phyloP scores from a whole-genome alignment of 2,797 vertebrate species.

The Halcyon smyrnensis region DNA sequence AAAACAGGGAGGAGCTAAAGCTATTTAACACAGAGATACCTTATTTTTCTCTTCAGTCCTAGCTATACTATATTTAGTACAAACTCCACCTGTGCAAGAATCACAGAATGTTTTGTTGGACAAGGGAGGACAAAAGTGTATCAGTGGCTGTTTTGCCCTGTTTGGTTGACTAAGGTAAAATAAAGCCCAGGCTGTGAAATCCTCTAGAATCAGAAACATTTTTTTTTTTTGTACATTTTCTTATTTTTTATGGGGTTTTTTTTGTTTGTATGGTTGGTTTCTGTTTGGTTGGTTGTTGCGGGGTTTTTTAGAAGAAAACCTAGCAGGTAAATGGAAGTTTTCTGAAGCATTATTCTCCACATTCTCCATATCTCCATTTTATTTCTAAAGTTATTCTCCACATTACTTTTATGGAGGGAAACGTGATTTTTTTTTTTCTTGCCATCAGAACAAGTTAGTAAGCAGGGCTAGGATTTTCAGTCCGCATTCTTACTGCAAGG shows the following conservation, averaged over 20 bases:
- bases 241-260: background rate
- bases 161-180: background rate
- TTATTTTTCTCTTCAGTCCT: background rate
- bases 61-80: background rate
- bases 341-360: background rate
- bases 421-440: background rate
- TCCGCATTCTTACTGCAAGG: background rate
- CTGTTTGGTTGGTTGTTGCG: background rate
- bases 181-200: background rate
- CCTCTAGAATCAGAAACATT: background rate
- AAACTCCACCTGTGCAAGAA: background rate
- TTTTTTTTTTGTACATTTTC: background rate
- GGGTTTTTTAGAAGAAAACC: background rate
- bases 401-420: background rate
- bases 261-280: background rate
- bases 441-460: background rate
- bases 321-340: background rate
- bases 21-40: background rate
- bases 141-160: rapidly evolving
- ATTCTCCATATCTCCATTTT: no score
- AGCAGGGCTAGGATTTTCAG: background rate
- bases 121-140: background rate
- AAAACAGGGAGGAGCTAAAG: background rate
- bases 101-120: background rate
- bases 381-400: no score